Evolutionary conservation across 2,113 vertebrate genomes (phyloP).

Genomic region (Aegotheles bennettii): DNA sequence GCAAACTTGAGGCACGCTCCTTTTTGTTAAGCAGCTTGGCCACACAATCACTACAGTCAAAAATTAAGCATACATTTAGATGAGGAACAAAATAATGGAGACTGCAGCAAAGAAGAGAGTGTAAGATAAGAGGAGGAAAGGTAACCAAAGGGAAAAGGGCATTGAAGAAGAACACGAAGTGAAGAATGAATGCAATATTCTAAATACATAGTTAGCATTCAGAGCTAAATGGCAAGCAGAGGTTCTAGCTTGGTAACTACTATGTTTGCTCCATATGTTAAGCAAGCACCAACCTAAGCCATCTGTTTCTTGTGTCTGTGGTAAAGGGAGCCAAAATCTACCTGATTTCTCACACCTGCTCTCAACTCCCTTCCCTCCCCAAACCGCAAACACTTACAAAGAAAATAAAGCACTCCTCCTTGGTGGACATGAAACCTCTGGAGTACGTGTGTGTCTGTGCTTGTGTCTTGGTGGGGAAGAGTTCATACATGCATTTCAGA

Average conservation of each 20-base stretch:
- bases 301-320: constrained; percentile 17
- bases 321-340: constrained; percentile 10
- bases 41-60: background rate
- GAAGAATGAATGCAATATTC: background rate
- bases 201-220: background rate
- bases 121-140: background rate
- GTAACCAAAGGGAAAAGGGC: background rate
- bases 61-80: background rate
- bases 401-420: background rate
- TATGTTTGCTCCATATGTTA: background rate
- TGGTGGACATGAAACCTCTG: background rate
- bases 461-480: background rate
- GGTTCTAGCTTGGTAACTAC: constrained; percentile 13
- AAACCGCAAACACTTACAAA: background rate
- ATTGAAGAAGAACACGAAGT: background rate
- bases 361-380: background rate
- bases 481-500: background rate
- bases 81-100: background rate
- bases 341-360: constrained; percentile 19
- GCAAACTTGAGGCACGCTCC: background rate
- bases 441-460: background rate
- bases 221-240: background rate
- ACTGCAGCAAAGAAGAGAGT: background rate
- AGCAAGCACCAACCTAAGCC: background rate
- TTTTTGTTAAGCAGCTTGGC: background rate